Evolutionary conservation across 2,797 vertebrate species (phyloP), one percentile per base, ranked within the genome.

Genomic region (Sebastes dallii): DNA sequence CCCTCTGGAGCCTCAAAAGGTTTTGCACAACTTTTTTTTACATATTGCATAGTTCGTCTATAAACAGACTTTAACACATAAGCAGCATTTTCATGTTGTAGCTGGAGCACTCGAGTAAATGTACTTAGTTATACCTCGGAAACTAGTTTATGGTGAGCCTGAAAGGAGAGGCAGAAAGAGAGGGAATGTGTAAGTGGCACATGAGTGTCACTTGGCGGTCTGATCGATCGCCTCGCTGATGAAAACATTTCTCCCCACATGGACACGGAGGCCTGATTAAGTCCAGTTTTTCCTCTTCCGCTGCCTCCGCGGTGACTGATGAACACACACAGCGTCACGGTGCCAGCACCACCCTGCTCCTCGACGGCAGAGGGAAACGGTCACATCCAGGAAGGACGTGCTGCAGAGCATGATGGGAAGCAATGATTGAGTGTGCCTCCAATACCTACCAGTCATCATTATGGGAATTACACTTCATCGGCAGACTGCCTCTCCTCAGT

Each of bases 351-450:
- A 66, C 82, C 82, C 78, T 77, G 83, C 70, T 83, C 70, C 84
- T 78, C 71, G 34, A 22, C 67, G 68, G 70, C 52, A 54, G 24
- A 13, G 88, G 88, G 87, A 92, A 91, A 82, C 25, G 73, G 81
- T 83, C 68, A 73, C 83, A 62, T 91, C 84, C 89, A 75, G 89
- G 89, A 90, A 92, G 90, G 89, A 92, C 46, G 65, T 52, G 66
- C 20, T 20, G 62, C 42, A 55, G 58, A 16, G 71, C 73, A 66
- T 86, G 91, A 93, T 90, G 88, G 91, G 91, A 93, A 91, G 85
- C 18, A 25, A 73, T 88, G 92, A 94, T 88, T 66, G 75, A 86
- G 78, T 75, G 86, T 70, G 88, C 81, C 75, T 88, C 66, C 25
- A 86, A 89, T 87, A 75, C 76, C 69, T 56, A 79, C 78, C 56